Conservation (phyloP, 1,140 invertebrate species). For the Papilio machaon region DNA sequence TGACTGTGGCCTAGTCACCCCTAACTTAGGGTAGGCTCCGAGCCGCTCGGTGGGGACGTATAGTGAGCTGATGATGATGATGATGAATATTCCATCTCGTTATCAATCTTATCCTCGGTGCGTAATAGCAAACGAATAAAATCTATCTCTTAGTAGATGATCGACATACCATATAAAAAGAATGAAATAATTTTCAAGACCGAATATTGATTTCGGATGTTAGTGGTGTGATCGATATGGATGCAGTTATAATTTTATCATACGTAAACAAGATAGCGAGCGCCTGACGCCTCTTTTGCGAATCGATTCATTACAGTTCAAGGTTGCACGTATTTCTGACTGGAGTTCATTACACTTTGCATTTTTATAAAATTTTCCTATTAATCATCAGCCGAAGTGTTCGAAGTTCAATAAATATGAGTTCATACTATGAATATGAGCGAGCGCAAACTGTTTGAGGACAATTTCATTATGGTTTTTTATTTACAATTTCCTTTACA, state of each 20-base stretch:
- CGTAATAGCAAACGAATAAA: too few species aligned
- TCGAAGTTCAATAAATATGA: neutral
- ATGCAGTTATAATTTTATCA: constrained; percentile 4
- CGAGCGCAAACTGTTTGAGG: too few species aligned
- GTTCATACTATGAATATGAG: too few species aligned
- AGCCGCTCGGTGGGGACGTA: too few species aligned
- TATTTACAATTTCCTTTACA: neutral
- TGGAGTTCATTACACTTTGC: constrained; percentile 3
- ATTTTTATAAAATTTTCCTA: neutral
- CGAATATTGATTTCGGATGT: neutral
- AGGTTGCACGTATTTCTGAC: neutral
- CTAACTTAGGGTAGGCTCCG: too few species aligned
- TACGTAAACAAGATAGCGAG: neutral
- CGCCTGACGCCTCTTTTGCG: neutral
- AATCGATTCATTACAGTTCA: constrained; percentile 11
- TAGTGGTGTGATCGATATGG: neutral
- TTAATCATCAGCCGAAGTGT: neutral
- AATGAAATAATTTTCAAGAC: too few species aligned
- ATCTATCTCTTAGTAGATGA: too few species aligned
- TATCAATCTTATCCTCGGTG: too few species aligned
- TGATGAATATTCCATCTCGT: neutral
- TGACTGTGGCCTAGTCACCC: too few species aligned
- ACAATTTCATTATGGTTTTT: too few species aligned
- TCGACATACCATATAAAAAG: too few species aligned
- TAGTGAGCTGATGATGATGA: neutral